Percentiles rank a stretch among this genome's conserved stretches.
These are phyloP conservation scores for Drosophila pruinosa DNA, from an alignment of 1,140 invertebrate genomes.

Conservation along the genomic window DNA sequence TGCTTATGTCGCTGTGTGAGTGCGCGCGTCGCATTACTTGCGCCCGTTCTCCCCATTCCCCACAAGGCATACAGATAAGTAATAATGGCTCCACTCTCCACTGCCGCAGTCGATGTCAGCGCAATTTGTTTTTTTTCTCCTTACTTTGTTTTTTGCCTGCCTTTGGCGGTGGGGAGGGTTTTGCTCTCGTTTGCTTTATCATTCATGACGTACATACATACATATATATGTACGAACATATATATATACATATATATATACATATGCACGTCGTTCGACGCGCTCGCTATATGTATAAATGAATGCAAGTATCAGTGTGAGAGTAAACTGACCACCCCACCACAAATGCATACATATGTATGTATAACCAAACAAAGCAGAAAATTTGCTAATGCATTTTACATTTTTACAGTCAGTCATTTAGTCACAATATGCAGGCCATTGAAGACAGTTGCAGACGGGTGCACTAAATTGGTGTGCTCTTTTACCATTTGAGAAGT, in stretches of 20 bases:
- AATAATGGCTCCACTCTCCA: constrained; percentile 72
- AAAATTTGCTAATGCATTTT: constrained; percentile 3
- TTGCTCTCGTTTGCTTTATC: constrained; percentile 76
- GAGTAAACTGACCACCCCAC: not conserved
- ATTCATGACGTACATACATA: constrained; percentile 39
- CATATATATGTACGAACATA: constrained; percentile 13
- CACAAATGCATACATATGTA: constrained; percentile 1
- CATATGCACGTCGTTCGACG: too few species aligned
- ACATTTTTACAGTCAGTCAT: not conserved
- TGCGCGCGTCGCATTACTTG: constrained; percentile 56
- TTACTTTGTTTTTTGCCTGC: constrained; percentile 35
- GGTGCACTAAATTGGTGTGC: too few species aligned
- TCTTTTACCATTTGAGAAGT: too few species aligned
- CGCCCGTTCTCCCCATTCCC: constrained; percentile 47
- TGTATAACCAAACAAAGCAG: not conserved
- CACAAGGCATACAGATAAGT: constrained; percentile 33
- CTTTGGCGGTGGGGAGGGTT: constrained; percentile 49
- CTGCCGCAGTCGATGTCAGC: constrained; percentile 34
- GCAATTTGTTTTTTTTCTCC: constrained; percentile 40
- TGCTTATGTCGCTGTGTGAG: constrained; percentile 20
- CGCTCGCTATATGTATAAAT: not conserved
- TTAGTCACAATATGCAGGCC: not conserved
- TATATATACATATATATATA: not conserved
- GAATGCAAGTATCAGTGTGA: not conserved
- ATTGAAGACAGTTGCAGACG: not conserved